phyloP scores from a whole-genome alignment of 2,888 invertebrate species.

The Heliconius erato region DNA sequence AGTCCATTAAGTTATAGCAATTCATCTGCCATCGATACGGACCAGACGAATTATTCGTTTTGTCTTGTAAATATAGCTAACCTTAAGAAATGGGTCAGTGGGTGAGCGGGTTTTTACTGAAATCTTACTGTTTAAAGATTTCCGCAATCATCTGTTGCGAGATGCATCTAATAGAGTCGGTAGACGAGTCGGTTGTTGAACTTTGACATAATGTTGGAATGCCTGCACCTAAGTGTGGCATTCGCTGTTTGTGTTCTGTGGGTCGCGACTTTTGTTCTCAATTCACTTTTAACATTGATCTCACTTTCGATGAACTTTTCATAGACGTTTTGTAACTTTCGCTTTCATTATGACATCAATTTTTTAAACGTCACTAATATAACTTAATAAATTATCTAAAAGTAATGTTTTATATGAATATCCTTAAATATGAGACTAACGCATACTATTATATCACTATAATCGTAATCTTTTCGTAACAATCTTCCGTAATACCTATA shows the following conservation, averaged over 20 bases:
- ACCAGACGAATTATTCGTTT: conserved; percentile 22
- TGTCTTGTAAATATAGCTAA: conserved; percentile 12
- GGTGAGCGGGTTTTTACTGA: conserved; percentile 48
- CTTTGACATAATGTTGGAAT: conserved; percentile 77
- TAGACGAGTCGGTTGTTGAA: conserved; percentile 69
- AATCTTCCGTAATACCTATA: conserved; percentile 40
- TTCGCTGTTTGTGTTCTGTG: conserved; percentile 38
- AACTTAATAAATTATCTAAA: not conserved
- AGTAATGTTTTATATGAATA: not conserved
- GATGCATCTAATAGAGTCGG: conserved; percentile 72
- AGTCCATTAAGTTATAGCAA: conserved; percentile 65
- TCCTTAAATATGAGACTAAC: not conserved
- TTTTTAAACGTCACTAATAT: not conserved
- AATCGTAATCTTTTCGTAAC: conserved; percentile 47
- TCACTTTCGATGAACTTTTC: conserved; percentile 18
- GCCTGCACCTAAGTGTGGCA: conserved; percentile 65
- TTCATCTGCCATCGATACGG: conserved; percentile 38
- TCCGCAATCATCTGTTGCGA: conserved; percentile 69
- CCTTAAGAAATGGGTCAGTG: conserved; percentile 47
- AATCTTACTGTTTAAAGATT: conserved; percentile 59
- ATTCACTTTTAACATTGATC: conserved; percentile 34
- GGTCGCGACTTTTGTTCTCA: conserved; percentile 39
- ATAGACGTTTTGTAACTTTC: conserved; percentile 18
- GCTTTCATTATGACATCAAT: conserved; percentile 17
- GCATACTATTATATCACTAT: conserved; percentile 36